These are phyloP conservation scores for Rhopalosiphum maidis DNA, from an alignment of 1,140 invertebrate genomes.

Conservation along the genomic window DNA sequence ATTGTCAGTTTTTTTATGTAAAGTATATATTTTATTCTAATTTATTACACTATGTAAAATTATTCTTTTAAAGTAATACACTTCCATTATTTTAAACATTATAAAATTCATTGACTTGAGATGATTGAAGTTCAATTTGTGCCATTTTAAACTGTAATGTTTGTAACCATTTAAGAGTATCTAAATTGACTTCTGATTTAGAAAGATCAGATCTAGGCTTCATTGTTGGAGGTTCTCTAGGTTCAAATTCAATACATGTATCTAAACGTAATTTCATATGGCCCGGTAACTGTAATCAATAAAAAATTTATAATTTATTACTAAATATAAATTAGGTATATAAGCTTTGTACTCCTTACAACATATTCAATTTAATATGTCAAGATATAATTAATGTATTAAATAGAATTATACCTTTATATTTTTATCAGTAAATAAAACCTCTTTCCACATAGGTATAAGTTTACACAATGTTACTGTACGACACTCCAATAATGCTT, in stretches of 20 bases:
- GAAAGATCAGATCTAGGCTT: conserved; percentile 60
- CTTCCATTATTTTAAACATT: conserved; percentile 69
- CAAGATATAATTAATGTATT: conserved; percentile 4
- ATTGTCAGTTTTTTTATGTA: too few relatives aligned
- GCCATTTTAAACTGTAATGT: conserved; percentile 97
- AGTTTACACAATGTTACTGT: conserved; percentile 89
- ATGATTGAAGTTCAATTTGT: conserved; percentile 95
- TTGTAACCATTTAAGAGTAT: conserved; percentile 81
- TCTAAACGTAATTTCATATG: conserved; percentile 90
- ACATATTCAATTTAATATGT: not conserved
- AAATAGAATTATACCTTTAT: conserved; percentile 30
- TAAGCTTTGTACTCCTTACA: not conserved
- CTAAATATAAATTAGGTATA: not conserved
- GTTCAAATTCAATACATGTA: conserved; percentile 81
- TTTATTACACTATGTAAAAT: too few relatives aligned
- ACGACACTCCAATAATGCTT: conserved; percentile 94
- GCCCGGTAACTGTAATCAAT: conserved; percentile 77
- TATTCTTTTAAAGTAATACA: too few relatives aligned
- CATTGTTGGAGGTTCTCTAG: conserved; percentile 61
- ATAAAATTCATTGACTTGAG: conserved; percentile 87
- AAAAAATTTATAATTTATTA: not conserved
- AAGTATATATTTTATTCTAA: too few relatives aligned
- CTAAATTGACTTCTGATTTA: conserved; percentile 37
- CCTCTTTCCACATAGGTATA: conserved; percentile 79
- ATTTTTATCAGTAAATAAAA: conserved; percentile 55